phyloP scores from a whole-genome alignment of 1,140 invertebrate species.

The Macrobrachium rosenbergii region DNA sequence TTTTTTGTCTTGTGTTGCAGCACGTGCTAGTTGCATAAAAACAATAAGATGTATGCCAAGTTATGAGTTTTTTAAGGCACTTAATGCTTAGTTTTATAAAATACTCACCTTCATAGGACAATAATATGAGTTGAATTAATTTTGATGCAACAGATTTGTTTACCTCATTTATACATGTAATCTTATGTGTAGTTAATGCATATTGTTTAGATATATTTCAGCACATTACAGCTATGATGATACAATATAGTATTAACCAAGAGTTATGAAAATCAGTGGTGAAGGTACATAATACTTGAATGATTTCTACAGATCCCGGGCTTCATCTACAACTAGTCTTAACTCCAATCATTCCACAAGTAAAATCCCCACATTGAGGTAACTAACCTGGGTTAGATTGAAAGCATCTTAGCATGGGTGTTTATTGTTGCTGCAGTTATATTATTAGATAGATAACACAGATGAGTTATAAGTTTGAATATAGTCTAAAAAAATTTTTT shows the following conservation, averaged over 20 bases:
- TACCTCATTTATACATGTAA: background rate
- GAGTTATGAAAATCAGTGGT: background rate
- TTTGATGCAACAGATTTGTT: background rate
- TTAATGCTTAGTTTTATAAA: no score
- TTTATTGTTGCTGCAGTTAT: no score
- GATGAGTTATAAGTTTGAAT: no score
- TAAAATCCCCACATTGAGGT: constrained; percentile 67
- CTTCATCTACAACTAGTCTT: constrained; percentile 67
- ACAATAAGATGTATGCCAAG: no score
- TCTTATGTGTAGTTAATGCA: background rate
- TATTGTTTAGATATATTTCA: constrained; percentile 5
- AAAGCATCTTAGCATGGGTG: constrained; percentile 1
- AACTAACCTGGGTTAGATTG: constrained; percentile 49
- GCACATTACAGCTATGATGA: background rate
- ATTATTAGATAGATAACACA: no score
- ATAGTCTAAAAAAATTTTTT: no score
- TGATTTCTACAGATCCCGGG: constrained; percentile 63
- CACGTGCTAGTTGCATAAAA: no score
- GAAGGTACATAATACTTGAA: constrained; percentile 31
- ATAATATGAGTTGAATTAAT: background rate
- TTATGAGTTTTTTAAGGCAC: no score
- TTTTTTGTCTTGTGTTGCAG: background rate
- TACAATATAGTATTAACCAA: background rate
- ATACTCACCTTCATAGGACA: no score
- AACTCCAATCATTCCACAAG: constrained; percentile 66